These are phyloP conservation scores for Orbicella faveolata DNA, from an alignment of 64 coral and sea anemone genomes.

Conservation along the genomic window DNA sequence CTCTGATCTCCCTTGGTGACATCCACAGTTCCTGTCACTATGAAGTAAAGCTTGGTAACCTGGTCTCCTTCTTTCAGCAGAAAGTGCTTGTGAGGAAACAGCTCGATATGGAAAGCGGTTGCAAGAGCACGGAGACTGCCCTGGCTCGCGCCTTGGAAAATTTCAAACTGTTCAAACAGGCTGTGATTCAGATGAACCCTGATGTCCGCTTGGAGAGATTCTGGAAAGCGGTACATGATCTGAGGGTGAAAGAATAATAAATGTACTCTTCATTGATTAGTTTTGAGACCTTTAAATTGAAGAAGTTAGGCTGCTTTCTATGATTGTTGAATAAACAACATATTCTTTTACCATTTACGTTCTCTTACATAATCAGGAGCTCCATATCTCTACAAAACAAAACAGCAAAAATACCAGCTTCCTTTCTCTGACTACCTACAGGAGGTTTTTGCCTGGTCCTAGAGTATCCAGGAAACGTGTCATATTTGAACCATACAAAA, in stretches of 20 bases:
- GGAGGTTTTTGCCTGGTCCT: no score
- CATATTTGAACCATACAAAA: no score
- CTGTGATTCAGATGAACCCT: constrained; percentile 61
- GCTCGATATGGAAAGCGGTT: constrained; percentile 46
- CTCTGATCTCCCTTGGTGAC: constrained; percentile 59
- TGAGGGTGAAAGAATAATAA: constrained; percentile 18
- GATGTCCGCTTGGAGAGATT: constrained; percentile 87
- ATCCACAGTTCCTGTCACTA: constrained; percentile 79
- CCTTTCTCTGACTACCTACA: no score
- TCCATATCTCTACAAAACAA: no score
- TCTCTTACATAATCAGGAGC: no score
- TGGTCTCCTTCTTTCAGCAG: constrained; percentile 84
- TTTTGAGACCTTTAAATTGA: no score
- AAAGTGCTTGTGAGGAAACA: constrained; percentile 65
- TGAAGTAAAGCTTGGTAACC: constrained; percentile 73
- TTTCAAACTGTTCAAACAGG: constrained; percentile 54
- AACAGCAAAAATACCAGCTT: no score
- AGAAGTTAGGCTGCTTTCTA: no score
- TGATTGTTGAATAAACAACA: no score
- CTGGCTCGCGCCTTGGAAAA: constrained; percentile 65
- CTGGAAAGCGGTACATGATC: constrained; percentile 83
- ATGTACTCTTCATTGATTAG: not conserved
- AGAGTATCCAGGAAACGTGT: no score
- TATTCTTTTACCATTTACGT: no score
- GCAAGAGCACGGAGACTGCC: constrained; percentile 69